Conservation (phyloP, 2,888 invertebrate species). For the Nebria brevicollis region DNA sequence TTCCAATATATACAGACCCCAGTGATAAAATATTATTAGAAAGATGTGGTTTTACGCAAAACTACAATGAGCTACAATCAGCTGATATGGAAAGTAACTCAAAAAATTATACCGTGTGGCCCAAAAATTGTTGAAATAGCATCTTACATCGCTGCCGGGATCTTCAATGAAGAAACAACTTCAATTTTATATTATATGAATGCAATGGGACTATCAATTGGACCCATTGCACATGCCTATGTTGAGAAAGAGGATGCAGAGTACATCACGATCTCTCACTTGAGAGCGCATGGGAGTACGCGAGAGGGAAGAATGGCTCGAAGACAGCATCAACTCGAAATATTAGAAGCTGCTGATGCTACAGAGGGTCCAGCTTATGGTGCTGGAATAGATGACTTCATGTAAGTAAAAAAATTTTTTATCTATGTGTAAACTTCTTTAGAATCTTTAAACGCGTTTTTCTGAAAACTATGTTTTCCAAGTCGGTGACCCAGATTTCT, state of each 20-base stretch:
- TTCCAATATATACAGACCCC: too few relatives aligned
- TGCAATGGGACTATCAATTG: constrained; percentile 46
- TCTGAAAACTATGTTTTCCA: constrained; percentile 47
- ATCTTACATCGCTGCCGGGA: constrained; percentile 48
- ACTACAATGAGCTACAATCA: too few relatives aligned
- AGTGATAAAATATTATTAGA: too few relatives aligned
- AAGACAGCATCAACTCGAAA: constrained; percentile 49
- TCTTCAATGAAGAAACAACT: constrained; percentile 48
- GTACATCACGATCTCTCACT: constrained; percentile 42
- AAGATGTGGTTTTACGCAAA: too few relatives aligned
- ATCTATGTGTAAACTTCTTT: too few relatives aligned
- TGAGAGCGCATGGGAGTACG: constrained; percentile 42
- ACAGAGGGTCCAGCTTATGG: too few relatives aligned
- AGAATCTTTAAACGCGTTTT: constrained; percentile 50
- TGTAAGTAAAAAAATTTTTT: too few relatives aligned
- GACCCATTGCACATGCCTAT: constrained; percentile 47
- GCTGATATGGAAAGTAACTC: too few relatives aligned
- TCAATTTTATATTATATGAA: constrained; percentile 35
- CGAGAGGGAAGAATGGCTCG: constrained; percentile 48
- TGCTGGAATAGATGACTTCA: too few relatives aligned
- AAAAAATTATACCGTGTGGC: too few relatives aligned
- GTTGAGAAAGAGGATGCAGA: constrained; percentile 45
- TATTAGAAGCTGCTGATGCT: too few relatives aligned
- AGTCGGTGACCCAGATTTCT: constrained; percentile 48
- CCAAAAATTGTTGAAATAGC: constrained; percentile 17